Percentiles rank a stretch among this genome's conserved stretches.
Evolutionary conservation across 2,113 vertebrate genomes (phyloP).

Genomic region (Cyanistes caeruleus): DNA sequence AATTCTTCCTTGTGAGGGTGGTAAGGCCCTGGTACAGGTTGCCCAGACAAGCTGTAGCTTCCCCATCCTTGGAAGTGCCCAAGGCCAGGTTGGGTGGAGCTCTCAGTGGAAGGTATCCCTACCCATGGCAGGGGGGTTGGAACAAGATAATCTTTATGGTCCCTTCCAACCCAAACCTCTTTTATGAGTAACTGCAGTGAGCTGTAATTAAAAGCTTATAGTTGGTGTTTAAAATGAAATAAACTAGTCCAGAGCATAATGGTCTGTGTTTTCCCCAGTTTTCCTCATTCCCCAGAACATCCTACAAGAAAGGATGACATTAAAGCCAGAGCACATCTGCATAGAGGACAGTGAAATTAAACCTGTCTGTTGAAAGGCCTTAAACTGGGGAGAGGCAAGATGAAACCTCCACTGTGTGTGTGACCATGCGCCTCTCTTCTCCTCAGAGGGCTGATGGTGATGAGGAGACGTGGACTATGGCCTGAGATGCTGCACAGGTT

Average conservation of each 20-base stretch:
- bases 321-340: neutral
- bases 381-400: rapidly evolving
- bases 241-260: neutral
- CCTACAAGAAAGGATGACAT: neutral
- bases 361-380: neutral
- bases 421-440: neutral
- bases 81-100: neutral
- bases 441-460: neutral
- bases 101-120: neutral
- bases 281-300: neutral
- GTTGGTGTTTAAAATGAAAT: neutral
- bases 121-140: rapidly evolving
- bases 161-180: neutral
- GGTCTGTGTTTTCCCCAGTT: neutral
- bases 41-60: neutral
- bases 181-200: neutral
- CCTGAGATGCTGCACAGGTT: neutral
- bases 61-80: neutral
- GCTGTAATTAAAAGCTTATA: neutral
- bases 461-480: neutral
- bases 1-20: neutral
- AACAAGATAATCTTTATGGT: neutral
- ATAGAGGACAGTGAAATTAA: neutral
- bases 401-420: neutral
- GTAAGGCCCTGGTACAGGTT: neutral